phyloP scores from a whole-genome alignment of 1,140 invertebrate genomes.

The Scaptomyza montana region DNA sequence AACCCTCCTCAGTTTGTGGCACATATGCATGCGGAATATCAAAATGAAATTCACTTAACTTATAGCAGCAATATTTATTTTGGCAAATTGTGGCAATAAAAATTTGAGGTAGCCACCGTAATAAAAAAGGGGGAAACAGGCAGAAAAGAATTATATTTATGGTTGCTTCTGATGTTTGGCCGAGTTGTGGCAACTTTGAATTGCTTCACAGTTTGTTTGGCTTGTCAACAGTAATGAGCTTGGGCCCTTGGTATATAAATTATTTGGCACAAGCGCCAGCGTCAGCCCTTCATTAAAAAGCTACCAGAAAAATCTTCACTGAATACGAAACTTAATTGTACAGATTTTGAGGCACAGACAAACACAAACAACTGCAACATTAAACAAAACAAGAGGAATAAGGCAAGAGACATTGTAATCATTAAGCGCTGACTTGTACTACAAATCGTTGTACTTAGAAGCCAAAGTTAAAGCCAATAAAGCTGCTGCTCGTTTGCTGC shows the following conservation, averaged over 20 bases:
- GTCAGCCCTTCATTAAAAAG: conserved; percentile 66
- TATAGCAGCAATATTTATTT: conserved; percentile 59
- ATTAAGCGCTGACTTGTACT: conserved; percentile 80
- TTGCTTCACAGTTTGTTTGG: conserved; percentile 53
- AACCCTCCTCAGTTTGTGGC: neutral
- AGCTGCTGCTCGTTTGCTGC: conserved; percentile 27
- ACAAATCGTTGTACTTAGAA: conserved; percentile 82
- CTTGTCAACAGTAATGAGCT: conserved; percentile 74
- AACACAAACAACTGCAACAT: conserved; percentile 53
- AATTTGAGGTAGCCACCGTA: conserved; percentile 18
- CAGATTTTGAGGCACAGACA: conserved; percentile 57
- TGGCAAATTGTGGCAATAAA: conserved; percentile 65
- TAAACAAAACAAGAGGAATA: conserved; percentile 31
- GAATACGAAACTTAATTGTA: conserved; percentile 77
- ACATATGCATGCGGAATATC: conserved; percentile 8
- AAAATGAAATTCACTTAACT: conserved; percentile 30
- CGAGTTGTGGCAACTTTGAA: neutral
- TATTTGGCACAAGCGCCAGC: conserved; percentile 36
- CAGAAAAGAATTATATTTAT: conserved; percentile 27
- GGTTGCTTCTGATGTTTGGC: neutral
- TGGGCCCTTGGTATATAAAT: conserved; percentile 21
- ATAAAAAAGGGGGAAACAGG: conserved; percentile 1
- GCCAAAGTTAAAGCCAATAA: conserved; percentile 74
- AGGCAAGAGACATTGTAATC: conserved; percentile 73
- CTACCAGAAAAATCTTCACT: conserved; percentile 52